Evolutionary conservation across 2,113 vertebrate species (phyloP), one percentile per base, ranked within the genome.

Genomic region (Desmodus rotundus): DNA sequence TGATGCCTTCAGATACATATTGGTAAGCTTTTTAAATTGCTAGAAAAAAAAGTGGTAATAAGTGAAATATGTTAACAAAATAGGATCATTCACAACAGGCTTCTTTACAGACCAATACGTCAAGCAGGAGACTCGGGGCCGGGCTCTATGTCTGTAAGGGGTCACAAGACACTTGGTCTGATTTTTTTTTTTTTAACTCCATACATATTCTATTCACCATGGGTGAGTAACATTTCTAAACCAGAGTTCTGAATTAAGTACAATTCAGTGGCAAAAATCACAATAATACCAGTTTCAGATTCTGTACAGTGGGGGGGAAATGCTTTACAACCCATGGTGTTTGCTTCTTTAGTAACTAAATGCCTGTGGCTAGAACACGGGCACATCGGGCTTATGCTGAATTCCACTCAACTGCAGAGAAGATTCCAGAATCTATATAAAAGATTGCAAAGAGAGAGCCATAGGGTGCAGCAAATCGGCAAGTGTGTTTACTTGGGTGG

Each of bases 1-100:
- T 54, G 74, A 83, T 89, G 77, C 45, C 94, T 96, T 91, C 87
- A 43, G 61, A 88, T 36, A 38, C 22, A 80, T 19, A 28, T 14
- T 50, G 63, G 52, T 16, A 54, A 68, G n/a, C 22, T 93, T 91
- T 54, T 41, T 73, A 86, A n/a, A 58, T 78, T 73, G 41, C 67
- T 20, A 63, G 68, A 7, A 1, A 8, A 41, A 22, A 28, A 68
- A 43, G 31, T 28, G 43, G n/a, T 16, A 52, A 91, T 72, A 85
- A 88, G 36, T 31, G 81, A 88, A 92, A n/a, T 2, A 33, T 43
- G 70, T 77, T 96, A 17, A 31, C 63, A 4, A n/a, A 28, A 38
- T 5, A 58, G 9, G 50, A 33, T 5, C 13, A 41, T 38, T 83
- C 6, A 87, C 38, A 61, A 11, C 7, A 58, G 86, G 24, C 14